Evolutionary conservation across 2,797 vertebrate genomes (phyloP).

Genomic region (Microcaecilia unicolor): DNA sequence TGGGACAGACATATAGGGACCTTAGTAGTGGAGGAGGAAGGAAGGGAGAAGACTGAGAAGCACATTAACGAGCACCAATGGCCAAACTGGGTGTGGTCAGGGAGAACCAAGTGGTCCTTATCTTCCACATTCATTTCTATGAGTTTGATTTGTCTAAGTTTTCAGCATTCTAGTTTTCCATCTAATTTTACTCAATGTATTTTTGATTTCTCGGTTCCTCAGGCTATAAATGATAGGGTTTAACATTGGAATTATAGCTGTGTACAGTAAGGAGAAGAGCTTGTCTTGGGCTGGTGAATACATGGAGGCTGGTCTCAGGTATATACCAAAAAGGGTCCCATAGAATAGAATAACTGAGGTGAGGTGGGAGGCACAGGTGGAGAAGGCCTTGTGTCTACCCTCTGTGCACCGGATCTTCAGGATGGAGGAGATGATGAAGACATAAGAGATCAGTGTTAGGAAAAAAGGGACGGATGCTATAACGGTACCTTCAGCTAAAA

Average conservation of each 20-base stretch:
- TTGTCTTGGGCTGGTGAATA: conserved; percentile 24
- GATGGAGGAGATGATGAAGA: conserved; percentile 22
- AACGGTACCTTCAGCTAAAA: no score
- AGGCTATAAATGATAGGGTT: conserved; percentile 29
- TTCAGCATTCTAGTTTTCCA: no score
- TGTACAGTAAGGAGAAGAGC: conserved; percentile 25
- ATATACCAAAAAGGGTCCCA: conserved; percentile 25
- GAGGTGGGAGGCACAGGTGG: conserved; percentile 30
- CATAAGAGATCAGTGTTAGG: conserved; percentile 19
- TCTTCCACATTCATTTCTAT: no score
- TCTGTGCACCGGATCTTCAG: conserved; percentile 12
- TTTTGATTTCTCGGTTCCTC: conserved; percentile 29
- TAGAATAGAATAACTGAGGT: conserved; percentile 24
- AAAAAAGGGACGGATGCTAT: no score
- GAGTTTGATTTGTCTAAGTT: no score
- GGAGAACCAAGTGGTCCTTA: no score
- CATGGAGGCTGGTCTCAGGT: conserved; percentile 17
- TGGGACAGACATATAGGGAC: no score
- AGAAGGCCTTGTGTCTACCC: conserved; percentile 19
- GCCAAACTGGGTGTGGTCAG: no score
- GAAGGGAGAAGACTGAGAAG: no score
- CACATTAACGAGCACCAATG: no score
- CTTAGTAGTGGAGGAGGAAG: no score
- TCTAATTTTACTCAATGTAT: conserved; percentile 17
- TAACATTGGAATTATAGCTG: conserved; percentile 23